phyloP scores from a whole-genome alignment of 2,113 vertebrate genomes.

The Odocoileus hemionus region DNA sequence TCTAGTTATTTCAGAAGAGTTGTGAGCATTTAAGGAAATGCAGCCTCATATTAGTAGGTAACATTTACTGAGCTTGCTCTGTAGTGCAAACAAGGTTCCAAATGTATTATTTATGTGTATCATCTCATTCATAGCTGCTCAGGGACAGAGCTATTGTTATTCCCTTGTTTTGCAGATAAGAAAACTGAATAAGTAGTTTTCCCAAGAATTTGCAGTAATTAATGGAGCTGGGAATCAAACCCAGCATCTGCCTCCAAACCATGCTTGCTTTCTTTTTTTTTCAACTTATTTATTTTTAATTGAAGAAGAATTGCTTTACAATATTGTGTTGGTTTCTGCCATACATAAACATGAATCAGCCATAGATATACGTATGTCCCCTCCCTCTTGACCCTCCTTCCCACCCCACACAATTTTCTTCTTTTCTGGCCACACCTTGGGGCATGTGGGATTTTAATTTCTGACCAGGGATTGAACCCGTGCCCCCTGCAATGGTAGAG shows the following conservation, averaged over 20 bases:
- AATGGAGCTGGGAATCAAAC: neutral
- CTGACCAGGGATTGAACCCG: neutral
- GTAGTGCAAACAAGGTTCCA: neutral
- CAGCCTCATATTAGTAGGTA: neutral
- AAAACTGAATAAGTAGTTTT: neutral
- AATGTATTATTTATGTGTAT: neutral
- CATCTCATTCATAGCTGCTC: neutral
- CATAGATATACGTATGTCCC: neutral
- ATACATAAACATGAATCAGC: neutral
- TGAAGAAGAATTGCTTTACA: neutral
- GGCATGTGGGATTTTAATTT: neutral
- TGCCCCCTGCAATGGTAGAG: neutral
- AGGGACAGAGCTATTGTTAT: neutral
- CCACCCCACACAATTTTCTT: neutral
- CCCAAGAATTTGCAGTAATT: neutral
- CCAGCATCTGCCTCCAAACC: neutral
- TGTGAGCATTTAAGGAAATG: neutral
- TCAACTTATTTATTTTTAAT: neutral
- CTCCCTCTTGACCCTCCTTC: neutral
- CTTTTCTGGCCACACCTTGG: neutral
- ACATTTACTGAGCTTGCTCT: neutral
- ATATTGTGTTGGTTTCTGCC: neutral
- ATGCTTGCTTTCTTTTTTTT: neutral
- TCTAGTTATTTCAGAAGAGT: neutral
- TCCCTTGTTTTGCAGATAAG: constrained; percentile 10